Evolutionary conservation across 2,888 invertebrate species (phyloP).

Genomic region (Drosophila colorata): DNA sequence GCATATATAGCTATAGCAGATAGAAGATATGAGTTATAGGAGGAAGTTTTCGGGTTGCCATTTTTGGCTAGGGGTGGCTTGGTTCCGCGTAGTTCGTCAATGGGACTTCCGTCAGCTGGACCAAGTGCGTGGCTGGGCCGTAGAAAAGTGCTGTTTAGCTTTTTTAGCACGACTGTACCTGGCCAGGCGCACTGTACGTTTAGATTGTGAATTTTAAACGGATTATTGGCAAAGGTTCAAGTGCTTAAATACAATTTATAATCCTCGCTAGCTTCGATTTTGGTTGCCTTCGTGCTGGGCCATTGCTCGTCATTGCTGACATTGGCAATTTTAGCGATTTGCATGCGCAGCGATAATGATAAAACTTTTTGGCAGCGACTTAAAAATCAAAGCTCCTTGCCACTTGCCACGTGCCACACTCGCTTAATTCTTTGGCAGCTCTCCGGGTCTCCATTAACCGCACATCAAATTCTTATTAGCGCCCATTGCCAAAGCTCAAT

Average conservation of each 20-base stretch:
- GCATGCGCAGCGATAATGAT: conserved; percentile 66
- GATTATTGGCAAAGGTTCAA: conserved; percentile 25
- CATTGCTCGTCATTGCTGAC: conserved; percentile 41
- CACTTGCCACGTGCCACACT: conserved; percentile 25
- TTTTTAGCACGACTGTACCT: conserved; percentile 21
- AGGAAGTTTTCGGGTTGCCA: neutral
- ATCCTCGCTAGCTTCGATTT: conserved; percentile 23
- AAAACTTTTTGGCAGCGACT: conserved; percentile 64
- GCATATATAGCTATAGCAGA: conserved; percentile 5
- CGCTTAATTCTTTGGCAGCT: conserved; percentile 31
- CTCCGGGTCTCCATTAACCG: conserved; percentile 61
- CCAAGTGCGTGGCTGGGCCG: neutral
- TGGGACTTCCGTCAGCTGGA: neutral
- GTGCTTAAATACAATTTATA: conserved; percentile 25
- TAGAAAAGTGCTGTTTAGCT: neutral
- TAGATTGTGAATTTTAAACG: conserved; percentile 12
- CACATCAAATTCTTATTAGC: conserved; percentile 80
- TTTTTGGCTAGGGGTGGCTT: neutral
- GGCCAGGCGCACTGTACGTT: neutral
- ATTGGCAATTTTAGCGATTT: conserved; percentile 48
- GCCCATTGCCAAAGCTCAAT: conserved; percentile 66
- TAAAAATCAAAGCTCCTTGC: conserved; percentile 51
- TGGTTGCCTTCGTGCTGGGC: conserved; percentile 35
- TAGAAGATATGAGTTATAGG: neutral
- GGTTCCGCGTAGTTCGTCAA: neutral